Evolutionary conservation across 2,888 invertebrate genomes (phyloP).

Genomic region (Erebia aethiops): DNA sequence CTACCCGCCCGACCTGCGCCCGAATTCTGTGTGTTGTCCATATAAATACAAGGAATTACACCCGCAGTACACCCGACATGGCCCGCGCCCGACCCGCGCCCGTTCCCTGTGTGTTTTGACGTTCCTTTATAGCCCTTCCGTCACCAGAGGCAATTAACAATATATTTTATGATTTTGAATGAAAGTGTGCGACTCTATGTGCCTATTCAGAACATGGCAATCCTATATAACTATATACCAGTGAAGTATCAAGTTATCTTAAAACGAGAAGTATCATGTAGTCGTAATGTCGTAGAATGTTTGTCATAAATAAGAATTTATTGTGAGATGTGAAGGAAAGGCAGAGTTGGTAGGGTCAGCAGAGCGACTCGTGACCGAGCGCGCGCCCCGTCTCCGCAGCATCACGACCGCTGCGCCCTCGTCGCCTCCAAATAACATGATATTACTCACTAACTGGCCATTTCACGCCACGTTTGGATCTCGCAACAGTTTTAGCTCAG

Average conservation of each 20-base stretch:
- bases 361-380: constrained; percentile 75
- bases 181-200: not conserved
- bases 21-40: too few relatives aligned
- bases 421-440: constrained; percentile 77
- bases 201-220: not conserved
- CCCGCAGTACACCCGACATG: too few relatives aligned
- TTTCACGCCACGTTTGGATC: constrained; percentile 72
- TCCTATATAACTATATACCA: not conserved
- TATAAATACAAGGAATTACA: too few relatives aligned
- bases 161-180: not conserved
- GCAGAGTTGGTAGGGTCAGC: constrained; percentile 67
- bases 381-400: constrained; percentile 56
- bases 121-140: too few relatives aligned
- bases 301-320: constrained; percentile 44
- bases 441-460: constrained; percentile 80
- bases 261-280: constrained; percentile 36
- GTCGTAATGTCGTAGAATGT: constrained; percentile 47
- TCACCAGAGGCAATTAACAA: too few relatives aligned
- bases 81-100: too few relatives aligned
- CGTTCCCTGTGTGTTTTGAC: too few relatives aligned
- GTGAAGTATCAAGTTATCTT: constrained; percentile 13
- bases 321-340: constrained; percentile 48
- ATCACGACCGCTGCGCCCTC: constrained; percentile 74
- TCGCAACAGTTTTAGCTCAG: constrained; percentile 54
- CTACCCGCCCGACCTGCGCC: too few relatives aligned